Base-by-base conservation (phyloP, 2,888 invertebrate species). In the Acanthosepion lycidas region DNA sequence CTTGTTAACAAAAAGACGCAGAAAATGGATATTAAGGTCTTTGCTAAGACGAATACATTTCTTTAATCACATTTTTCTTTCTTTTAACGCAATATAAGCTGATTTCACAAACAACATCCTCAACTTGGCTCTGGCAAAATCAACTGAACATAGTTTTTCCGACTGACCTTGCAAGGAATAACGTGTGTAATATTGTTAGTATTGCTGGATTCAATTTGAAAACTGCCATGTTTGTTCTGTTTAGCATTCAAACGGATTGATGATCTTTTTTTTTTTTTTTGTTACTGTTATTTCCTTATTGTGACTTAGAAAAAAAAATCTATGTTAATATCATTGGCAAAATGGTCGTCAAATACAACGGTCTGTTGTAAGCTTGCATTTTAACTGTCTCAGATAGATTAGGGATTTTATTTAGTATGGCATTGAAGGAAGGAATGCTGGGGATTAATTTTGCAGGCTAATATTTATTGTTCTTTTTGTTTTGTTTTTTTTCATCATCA, bases 1-100 rank as follows among this genome's bases (percentile, higher is more conserved):
- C n/a, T 9, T 78, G n/a, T 78, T 78, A 78, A 78, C 78, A 78
- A 33, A 78, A 78, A 15, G 78, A 78, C n/a, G n/a, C n/a, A n/a
- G 78, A 78, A 42, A 78, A 78, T 78, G 78, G n/a, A 78, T 78
- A 78, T 78, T 78, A 78, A 78, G 78, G 78, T 78, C n/a, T 78
- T 78, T n/a, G 78, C 78, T 78, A 78, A 78, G 78, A 78, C 78
- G n/a, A 18, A 78, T 78, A 4, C 78, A 33, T 78, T 78, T 33
- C 78, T 78, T 78, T 78, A 78, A 78, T 78, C n/a, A 78, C n/a
- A 33, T 78, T 78, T 78, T 78, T n/a, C 78, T n/a, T 78, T 78
- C 8, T 78, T 78, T 78, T 33, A 78, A 78, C n/a, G 78, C 78
- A n/a, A 78, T 78, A 78, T 78, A 78, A 78, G 78, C 78, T 78